Evolutionary conservation across 2,888 invertebrate genomes (phyloP).

Genomic region (Yponomeuta plumbellus): DNA sequence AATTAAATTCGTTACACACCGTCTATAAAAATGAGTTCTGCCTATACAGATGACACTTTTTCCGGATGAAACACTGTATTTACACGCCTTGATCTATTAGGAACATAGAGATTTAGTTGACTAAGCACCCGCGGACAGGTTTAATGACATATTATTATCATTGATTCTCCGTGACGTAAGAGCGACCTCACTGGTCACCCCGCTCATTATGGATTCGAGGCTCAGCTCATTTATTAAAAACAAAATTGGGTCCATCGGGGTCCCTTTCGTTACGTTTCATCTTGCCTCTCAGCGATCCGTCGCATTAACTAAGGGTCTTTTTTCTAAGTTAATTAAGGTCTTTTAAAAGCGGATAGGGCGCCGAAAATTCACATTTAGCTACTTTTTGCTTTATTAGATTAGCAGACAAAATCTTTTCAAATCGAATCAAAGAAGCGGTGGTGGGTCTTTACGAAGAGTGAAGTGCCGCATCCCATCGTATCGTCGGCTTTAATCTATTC

Average conservation of each 20-base stretch:
- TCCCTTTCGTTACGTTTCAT: background rate
- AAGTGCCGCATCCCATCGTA: no score
- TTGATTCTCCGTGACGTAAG: conserved; percentile 35
- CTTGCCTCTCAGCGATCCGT: background rate
- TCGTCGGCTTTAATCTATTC: no score
- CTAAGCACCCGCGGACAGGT: no score
- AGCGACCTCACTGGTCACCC: conserved; percentile 37
- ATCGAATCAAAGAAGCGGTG: no score
- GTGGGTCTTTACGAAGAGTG: no score
- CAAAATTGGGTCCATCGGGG: background rate
- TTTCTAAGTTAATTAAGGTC: background rate
- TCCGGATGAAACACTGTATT: no score
- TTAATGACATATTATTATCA: conserved; percentile 51
- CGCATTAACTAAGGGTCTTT: background rate
- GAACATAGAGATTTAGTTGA: no score
- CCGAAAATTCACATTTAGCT: background rate
- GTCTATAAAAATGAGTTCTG: no score
- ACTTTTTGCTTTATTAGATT: background rate
- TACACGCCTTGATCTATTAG: no score
- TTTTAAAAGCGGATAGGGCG: background rate
- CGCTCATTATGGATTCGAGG: conserved; percentile 33
- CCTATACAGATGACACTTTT: no score
- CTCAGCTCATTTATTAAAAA: background rate
- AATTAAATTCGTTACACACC: no score
- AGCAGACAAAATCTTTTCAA: no score